Percentiles rank a stretch among this genome's conserved stretches.
Evolutionary conservation across 2,113 vertebrate species (phyloP).

Genomic region (Spizaetus ornatus): DNA sequence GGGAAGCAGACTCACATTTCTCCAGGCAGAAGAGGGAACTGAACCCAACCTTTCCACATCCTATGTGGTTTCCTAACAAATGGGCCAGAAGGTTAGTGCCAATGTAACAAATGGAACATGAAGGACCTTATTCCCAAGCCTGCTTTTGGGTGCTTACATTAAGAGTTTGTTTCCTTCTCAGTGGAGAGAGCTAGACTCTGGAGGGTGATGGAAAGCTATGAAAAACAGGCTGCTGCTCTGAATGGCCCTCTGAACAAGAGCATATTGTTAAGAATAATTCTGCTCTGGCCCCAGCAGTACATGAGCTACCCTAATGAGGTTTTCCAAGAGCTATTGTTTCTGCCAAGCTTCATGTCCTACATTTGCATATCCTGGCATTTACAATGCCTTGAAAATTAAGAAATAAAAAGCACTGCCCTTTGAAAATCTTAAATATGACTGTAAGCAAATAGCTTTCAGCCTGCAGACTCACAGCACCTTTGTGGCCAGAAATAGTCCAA

Average conservation of each 20-base stretch:
- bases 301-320: background rate
- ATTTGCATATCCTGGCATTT: conserved; percentile 20
- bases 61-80: background rate
- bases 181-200: background rate
- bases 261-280: background rate
- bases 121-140: background rate
- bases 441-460: background rate
- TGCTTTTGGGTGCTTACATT: background rate
- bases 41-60: background rate
- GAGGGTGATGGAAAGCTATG: background rate
- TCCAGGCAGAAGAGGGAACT: background rate
- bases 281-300: background rate
- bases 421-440: background rate
- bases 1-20: background rate
- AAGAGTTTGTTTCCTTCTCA: background rate
- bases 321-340: conserved; percentile 16
- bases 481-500: background rate
- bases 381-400: background rate
- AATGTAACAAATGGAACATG: background rate
- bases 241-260: background rate
- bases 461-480: background rate
- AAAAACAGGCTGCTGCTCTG: background rate
- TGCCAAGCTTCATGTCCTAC: background rate
- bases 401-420: background rate
- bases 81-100: background rate